Conservation (phyloP, 2,888 invertebrate genomes). For the Artemia sp. region DNA sequence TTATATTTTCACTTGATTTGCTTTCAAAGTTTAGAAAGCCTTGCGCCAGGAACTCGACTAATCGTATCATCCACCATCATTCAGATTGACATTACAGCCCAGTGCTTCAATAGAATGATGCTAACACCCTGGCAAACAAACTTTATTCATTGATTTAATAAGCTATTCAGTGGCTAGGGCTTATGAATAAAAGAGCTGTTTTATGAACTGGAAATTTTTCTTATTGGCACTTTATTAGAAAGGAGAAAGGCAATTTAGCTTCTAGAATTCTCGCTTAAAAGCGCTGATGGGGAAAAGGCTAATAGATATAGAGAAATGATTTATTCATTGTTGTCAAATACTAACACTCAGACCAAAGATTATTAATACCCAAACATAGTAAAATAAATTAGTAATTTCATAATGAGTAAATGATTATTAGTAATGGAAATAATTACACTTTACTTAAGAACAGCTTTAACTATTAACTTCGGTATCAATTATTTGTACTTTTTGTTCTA, state of each 20-base stretch:
- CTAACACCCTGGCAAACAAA: conserved; percentile 14
- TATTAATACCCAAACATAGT: too few relatives aligned
- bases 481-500: too few relatives aligned
- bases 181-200: conserved; percentile 15
- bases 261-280: background rate
- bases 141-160: conserved; percentile 14
- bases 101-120: background rate
- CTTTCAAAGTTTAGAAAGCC: background rate
- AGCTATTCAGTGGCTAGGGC: conserved; percentile 11
- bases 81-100: conserved; percentile 10
- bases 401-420: too few relatives aligned
- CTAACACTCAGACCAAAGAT: too few relatives aligned
- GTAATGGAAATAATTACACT: too few relatives aligned
- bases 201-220: conserved; percentile 6
- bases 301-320: too few relatives aligned
- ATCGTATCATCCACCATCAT: conserved; percentile 12
- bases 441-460: too few relatives aligned
- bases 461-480: too few relatives aligned
- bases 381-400: too few relatives aligned
- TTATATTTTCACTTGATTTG: too few relatives aligned
- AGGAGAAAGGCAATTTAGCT: conserved; percentile 10
- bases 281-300: background rate
- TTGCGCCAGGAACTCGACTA: conserved; percentile 12
- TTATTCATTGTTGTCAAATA: too few relatives aligned
- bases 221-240: conserved; percentile 14